Conservation (phyloP, 2,113 vertebrate species). For the Chlorodrepanis virens region DNA sequence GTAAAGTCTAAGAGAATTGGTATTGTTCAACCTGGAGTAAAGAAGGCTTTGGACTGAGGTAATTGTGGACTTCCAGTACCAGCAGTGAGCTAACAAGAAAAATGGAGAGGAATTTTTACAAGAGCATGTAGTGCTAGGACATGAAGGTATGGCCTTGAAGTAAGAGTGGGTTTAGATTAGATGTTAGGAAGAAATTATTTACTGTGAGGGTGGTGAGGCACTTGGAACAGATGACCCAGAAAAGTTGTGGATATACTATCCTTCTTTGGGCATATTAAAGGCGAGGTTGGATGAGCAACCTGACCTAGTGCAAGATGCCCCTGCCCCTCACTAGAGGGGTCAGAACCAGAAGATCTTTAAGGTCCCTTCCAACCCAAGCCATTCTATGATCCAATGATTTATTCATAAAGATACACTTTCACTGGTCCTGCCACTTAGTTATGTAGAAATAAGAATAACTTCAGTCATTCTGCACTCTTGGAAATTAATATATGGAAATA, state of each 20-base stretch:
- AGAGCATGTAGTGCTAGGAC: not conserved
- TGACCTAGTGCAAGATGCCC: not conserved
- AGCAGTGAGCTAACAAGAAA: not conserved
- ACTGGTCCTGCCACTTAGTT: not conserved
- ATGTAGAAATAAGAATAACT: not conserved
- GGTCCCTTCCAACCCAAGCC: not conserved
- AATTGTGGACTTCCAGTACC: not conserved
- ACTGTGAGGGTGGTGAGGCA: not conserved
- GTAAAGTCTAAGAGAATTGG: not conserved
- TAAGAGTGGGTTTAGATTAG: not conserved
- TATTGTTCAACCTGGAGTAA: not conserved
- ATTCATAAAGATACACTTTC: not conserved
- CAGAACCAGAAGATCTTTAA: rapidly evolving
- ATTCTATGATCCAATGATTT: not conserved
- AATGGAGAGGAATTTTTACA: not conserved
- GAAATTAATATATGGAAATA: not conserved
- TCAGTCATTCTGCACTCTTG: not conserved
- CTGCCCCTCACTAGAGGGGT: not conserved
- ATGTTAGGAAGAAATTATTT: not conserved
- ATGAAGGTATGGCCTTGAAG: not conserved
- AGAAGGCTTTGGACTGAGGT: not conserved
- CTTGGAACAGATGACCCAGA: not conserved
- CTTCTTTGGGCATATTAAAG: not conserved
- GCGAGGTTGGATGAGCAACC: not conserved
- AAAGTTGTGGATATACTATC: not conserved